A percentile compares a stretch with the other conserved stretches of the same genome.
phyloP scores from a whole-genome alignment of 92 coral and sea anemone species.

The Palythoa grandiflora region DNA sequence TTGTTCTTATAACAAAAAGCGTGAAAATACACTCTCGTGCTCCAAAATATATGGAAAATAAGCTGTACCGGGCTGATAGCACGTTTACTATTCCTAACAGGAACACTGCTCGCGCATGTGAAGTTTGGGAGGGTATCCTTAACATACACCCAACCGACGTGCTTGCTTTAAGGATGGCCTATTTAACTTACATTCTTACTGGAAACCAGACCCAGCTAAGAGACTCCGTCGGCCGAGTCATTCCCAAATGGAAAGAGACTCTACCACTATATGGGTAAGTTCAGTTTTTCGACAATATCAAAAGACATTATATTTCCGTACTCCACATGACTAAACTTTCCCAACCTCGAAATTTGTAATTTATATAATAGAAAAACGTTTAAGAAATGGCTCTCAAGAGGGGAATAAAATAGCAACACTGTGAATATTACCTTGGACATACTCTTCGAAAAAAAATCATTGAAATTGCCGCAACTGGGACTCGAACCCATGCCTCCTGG shows the following conservation, averaged over 20 bases:
- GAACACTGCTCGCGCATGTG: constrained; percentile 62
- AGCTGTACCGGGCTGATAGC: neutral
- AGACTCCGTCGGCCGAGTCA: constrained; percentile 71
- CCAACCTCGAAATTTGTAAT: neutral
- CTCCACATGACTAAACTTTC: too few species aligned
- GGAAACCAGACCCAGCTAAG: constrained; percentile 71
- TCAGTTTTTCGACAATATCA: too few species aligned
- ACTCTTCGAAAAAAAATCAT: too few species aligned
- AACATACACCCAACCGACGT: constrained; percentile 71
- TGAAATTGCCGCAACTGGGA: too few species aligned
- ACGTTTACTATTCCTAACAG: constrained; percentile 2
- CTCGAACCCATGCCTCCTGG: too few species aligned
- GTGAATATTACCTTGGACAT: too few species aligned
- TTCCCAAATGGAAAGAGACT: constrained; percentile 69
- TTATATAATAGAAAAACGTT: neutral
- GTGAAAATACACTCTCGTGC: too few species aligned
- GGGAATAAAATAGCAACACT: neutral
- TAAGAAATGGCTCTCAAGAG: too few species aligned
- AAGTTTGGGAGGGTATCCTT: constrained; percentile 78
- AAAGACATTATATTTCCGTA: too few species aligned
- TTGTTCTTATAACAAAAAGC: too few species aligned
- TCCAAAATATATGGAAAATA: too few species aligned
- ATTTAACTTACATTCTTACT: constrained; percentile 53
- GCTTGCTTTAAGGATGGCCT: constrained; percentile 70
- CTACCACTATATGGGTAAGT: constrained; percentile 35